A percentile compares a stretch with the other conserved stretches of the same genome.
Evolutionary conservation across 2,113 vertebrate genomes (phyloP).

Genomic region (Stercorarius parasiticus): DNA sequence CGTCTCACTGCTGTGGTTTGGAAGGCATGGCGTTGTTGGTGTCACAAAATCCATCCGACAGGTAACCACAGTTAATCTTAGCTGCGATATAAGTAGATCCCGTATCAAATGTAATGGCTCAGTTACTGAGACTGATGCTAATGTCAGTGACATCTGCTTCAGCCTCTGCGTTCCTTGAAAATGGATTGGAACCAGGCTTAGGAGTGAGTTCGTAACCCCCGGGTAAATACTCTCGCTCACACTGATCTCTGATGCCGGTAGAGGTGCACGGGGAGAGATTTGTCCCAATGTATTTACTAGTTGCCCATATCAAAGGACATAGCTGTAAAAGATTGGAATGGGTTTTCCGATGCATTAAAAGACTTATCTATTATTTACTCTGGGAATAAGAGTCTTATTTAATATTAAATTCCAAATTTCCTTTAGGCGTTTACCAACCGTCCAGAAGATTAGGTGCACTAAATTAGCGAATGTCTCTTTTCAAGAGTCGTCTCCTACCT

Average conservation of each 20-base stretch:
- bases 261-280: neutral
- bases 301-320: neutral
- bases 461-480: neutral
- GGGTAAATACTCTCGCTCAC: neutral
- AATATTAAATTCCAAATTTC: constrained; percentile 10
- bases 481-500: neutral
- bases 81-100: constrained; percentile 12
- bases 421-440: neutral
- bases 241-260: neutral
- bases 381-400: neutral
- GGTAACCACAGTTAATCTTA: constrained; percentile 31
- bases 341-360: neutral
- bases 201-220: neutral
- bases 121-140: neutral
- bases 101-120: neutral
- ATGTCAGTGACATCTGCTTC: constrained; percentile 5
- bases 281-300: neutral
- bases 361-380: constrained; percentile 23
- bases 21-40: neutral
- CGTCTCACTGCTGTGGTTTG: neutral
- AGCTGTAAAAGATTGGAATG: neutral
- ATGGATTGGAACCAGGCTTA: neutral
- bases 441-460: neutral
- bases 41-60: neutral
- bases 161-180: neutral